Evolutionary conservation across 2,797 vertebrate species (phyloP).

Genomic region (Danio jaintianensis): DNA sequence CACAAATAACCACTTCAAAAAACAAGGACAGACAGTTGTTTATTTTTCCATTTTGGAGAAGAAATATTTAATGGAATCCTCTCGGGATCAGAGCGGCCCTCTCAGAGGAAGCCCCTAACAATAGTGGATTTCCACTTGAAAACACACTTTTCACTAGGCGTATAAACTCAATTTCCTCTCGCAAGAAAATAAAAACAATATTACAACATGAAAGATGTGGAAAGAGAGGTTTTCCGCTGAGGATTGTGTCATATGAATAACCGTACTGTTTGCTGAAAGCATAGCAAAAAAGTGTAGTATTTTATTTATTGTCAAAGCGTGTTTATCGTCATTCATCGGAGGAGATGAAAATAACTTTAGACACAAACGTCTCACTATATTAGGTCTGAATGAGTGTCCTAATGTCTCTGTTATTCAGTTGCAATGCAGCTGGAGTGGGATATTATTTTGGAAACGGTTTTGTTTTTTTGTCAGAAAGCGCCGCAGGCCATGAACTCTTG

Average conservation of each 20-base stretch:
- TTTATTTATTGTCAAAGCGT: neutral
- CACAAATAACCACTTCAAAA: slow-evolving; percentile 60
- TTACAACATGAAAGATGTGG: slow-evolving; percentile 52
- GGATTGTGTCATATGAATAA: slow-evolving; percentile 43
- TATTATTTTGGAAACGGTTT: slow-evolving; percentile 48
- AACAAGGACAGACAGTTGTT: slow-evolving; percentile 50
- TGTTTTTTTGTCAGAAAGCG: slow-evolving; percentile 46
- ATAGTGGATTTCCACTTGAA: slow-evolving; percentile 61
- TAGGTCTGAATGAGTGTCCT: slow-evolving; percentile 20
- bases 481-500: slow-evolving; percentile 52
- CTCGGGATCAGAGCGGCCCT: slow-evolving; percentile 40
- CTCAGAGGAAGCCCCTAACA: slow-evolving; percentile 60
- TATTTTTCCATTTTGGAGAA: slow-evolving; percentile 59
- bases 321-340: slow-evolving; percentile 21
- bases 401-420: slow-evolving; percentile 36
- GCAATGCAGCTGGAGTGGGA: slow-evolving; percentile 49
- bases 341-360: slow-evolving; percentile 9
- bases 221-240: slow-evolving; percentile 18
- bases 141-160: slow-evolving; percentile 53
- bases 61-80: slow-evolving; percentile 37
- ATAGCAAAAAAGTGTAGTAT: neutral
- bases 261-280: neutral
- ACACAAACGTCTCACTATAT: slow-evolving; percentile 22
- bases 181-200: slow-evolving; percentile 57
- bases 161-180: slow-evolving; percentile 63